A percentile compares a stretch with the other conserved stretches of the same genome.
These are phyloP conservation scores for Seira sanloemensis DNA, from an alignment of 2,888 invertebrate species.

Conservation along the genomic window DNA sequence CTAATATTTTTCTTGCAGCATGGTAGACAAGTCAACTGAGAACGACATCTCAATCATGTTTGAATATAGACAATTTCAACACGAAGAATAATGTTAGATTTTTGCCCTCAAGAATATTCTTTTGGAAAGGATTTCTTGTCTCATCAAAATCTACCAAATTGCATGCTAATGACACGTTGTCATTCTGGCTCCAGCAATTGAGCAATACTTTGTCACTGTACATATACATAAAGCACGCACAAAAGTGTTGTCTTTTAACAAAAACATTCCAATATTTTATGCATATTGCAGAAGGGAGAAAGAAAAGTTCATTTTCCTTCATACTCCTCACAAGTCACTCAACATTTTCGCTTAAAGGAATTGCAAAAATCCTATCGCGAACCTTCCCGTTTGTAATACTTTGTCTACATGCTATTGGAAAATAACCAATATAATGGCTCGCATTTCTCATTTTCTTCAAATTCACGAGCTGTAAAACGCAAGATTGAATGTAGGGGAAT, in stretches of 20 bases:
- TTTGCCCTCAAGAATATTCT: too few relatives aligned
- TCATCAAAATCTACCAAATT: too few relatives aligned
- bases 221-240: background rate
- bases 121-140: too few relatives aligned
- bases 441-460: slow-evolving; percentile 37
- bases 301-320: background rate
- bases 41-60: too few relatives aligned
- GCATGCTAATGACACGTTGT: too few relatives aligned
- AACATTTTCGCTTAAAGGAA: background rate
- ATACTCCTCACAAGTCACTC: background rate
- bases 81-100: too few relatives aligned
- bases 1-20: too few relatives aligned
- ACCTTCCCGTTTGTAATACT: background rate
- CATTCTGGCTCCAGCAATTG: too few relatives aligned
- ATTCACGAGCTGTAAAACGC: background rate
- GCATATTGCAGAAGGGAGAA: background rate
- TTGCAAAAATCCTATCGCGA: background rate
- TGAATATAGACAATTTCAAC: too few relatives aligned
- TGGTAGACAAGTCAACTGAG: too few relatives aligned
- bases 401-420: background rate
- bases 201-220: too few relatives aligned
- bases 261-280: background rate
- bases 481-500: background rate
- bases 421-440: background rate
- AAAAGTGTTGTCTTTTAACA: background rate